Base-by-base conservation (phyloP, 2,797 vertebrate genomes). In the Pipistrellus pygmaeus region DNA sequence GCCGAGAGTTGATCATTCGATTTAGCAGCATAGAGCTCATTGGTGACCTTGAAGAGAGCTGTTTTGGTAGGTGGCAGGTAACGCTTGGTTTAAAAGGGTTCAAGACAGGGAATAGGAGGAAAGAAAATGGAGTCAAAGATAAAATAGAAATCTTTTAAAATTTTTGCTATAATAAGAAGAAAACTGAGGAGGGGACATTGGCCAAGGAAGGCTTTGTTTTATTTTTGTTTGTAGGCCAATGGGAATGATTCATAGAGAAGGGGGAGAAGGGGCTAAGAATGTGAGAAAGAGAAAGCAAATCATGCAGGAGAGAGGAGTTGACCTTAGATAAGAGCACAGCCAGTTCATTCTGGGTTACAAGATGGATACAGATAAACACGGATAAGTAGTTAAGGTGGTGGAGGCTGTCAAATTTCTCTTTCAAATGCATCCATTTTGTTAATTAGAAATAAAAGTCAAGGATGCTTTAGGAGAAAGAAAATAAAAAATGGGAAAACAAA, bases 161-260 rank as follows among this genome's bases (percentile, higher is more conserved):
- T 48, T 69, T 96, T 30, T 94, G 32, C 73, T 91, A 25, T 80
- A 89, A 89, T 81, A 91, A 82, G 68, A 48, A 86, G 41, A 73
- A 96, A 72, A 60, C 32, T 46, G 35, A 91, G 64, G 44, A 68
- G 21, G 51, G 18, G 51, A 73, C 23, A 55, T 3, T 2, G 17
- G 13, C 83, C 35, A 85, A 78, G 68, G 69, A 90, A 90, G 44
- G 11, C 44, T 92, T 78, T 73, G 8, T 85, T 94, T 85, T 55
- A 32, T 76, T 97, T 93, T 88, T 25, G 85, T 85, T 90, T 93
- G 17, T 13, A 68, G 35, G 62, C 69, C 94, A 84, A 69, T 38
- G 46, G 35, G 35, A 80, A 94, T 84, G 73, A 83, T 84, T 35
- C 23, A 82, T 27, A 30, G 25, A 44, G 32, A 38, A 14, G 30